These are phyloP conservation scores for Dipodomys merriami DNA, from an alignment of 2,113 vertebrate species.

Conservation along the genomic window DNA sequence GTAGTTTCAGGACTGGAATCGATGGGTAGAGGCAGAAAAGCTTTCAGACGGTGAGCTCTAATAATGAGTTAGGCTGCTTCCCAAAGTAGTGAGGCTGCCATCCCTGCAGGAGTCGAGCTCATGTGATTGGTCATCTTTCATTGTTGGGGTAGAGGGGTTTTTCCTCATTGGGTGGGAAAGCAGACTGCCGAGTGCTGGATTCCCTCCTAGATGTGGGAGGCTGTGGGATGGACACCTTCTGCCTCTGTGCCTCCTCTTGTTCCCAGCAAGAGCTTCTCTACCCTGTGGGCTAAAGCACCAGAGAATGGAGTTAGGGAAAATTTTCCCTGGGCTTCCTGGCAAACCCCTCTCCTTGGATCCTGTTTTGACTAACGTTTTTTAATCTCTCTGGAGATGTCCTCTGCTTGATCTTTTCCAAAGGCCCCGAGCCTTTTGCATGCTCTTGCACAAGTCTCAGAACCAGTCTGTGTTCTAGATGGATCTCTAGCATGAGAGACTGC, in stretches of 20 bases:
- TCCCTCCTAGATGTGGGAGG: not conserved
- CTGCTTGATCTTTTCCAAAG: not conserved
- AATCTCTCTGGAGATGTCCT: not conserved
- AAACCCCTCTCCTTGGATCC: not conserved
- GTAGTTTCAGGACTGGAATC: slow-evolving; percentile 26
- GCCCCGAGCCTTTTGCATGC: not conserved
- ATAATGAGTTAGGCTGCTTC: not conserved
- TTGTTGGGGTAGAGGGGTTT: not conserved
- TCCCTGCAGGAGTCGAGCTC: too few relatives aligned
- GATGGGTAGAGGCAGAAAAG: not conserved
- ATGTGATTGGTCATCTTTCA: accelerated
- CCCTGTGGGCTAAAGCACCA: too few relatives aligned
- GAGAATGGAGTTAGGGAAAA: not conserved
- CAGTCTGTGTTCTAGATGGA: not conserved
- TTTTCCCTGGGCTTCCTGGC: not conserved
- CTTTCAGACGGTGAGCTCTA: too few relatives aligned
- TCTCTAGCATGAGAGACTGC: not conserved
- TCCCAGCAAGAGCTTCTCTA: not conserved
- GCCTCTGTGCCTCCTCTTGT: not conserved
- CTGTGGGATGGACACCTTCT: not conserved
- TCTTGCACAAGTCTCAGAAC: not conserved
- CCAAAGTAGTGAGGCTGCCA: not conserved
- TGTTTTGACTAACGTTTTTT: not conserved
- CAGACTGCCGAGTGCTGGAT: not conserved
- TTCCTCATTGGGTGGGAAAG: not conserved